Percentiles rank a stretch among this genome's conserved stretches.
Evolutionary conservation across 2,113 vertebrate genomes (phyloP).

Genomic region (Macrotis lagotis): DNA sequence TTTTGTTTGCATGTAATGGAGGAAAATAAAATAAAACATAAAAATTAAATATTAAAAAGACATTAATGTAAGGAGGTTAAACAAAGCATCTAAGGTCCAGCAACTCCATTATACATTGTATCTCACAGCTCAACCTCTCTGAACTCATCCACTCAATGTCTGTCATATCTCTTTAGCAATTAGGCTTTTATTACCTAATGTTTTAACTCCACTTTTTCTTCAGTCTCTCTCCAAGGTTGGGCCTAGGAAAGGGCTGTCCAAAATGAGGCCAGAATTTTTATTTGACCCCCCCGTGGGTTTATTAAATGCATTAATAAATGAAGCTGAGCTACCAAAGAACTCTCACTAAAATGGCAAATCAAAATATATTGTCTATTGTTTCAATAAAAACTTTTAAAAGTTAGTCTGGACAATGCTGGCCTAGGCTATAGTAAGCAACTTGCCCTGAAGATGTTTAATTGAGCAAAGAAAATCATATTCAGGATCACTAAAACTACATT

Average conservation of each 20-base stretch:
- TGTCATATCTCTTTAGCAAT: background rate
- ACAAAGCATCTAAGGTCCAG: background rate
- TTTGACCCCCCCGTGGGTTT: no score
- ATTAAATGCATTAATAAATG: no score
- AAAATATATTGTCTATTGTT: no score
- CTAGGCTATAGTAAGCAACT: background rate
- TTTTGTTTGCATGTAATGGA: background rate
- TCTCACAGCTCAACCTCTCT: background rate
- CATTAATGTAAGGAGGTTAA: background rate
- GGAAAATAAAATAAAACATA: background rate
- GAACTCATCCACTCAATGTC: background rate
- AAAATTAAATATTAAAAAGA: background rate
- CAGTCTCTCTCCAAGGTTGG: background rate
- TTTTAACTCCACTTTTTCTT: background rate
- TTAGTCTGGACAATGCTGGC: no score
- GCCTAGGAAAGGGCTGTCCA: no score
- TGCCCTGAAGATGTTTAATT: background rate
- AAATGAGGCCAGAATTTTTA: no score
- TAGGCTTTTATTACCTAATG: background rate
- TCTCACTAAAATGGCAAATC: no score
- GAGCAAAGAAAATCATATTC: background rate
- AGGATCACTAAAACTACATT: background rate
- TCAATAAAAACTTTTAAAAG: no score
- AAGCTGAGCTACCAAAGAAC: no score
- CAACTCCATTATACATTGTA: background rate